phyloP scores from a whole-genome alignment of 2,888 invertebrate genomes.

The Nomada ruficornis region DNA sequence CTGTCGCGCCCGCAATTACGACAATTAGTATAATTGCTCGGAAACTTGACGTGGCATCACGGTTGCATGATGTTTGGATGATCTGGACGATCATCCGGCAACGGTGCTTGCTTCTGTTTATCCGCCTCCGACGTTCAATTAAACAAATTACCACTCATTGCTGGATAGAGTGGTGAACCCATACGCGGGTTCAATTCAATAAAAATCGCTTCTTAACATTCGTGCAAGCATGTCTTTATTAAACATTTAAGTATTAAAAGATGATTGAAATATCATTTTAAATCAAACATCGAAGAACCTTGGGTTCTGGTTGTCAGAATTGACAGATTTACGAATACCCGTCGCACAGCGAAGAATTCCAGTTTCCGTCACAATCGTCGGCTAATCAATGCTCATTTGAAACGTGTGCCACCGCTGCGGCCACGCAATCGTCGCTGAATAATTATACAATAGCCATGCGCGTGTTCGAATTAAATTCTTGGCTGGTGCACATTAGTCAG shows the following conservation, averaged over 20 bases:
- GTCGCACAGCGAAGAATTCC: neutral
- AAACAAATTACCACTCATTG: slow-evolving; percentile 11
- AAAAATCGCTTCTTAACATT: too few relatives aligned
- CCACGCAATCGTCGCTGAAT: slow-evolving; percentile 27
- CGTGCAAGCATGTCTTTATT: too few relatives aligned
- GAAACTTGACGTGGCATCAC: slow-evolving; percentile 25
- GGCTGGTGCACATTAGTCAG: slow-evolving; percentile 33
- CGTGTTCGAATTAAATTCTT: slow-evolving; percentile 39
- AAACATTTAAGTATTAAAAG: too few relatives aligned
- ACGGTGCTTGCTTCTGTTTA: neutral
- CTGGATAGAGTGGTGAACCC: neutral
- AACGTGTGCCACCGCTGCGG: slow-evolving; percentile 1
- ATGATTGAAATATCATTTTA: too few relatives aligned
- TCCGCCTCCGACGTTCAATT: slow-evolving; percentile 6
- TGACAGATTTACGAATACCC: neutral
- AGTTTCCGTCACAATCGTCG: neutral
- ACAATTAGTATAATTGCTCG: slow-evolving; percentile 34
- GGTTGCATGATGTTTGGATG: slow-evolving; percentile 28
- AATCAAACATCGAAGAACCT: too few relatives aligned
- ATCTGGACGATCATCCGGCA: slow-evolving; percentile 13
- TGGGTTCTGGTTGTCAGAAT: too few relatives aligned
- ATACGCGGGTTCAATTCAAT: neutral
- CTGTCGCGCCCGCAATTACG: slow-evolving; percentile 20
- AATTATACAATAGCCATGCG: slow-evolving; percentile 11
- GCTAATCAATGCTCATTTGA: slow-evolving; percentile 38